Evolutionary conservation across 2,888 invertebrate species (phyloP), one percentile per base, ranked within the genome.

Genomic region (Leptothorax acervorum): DNA sequence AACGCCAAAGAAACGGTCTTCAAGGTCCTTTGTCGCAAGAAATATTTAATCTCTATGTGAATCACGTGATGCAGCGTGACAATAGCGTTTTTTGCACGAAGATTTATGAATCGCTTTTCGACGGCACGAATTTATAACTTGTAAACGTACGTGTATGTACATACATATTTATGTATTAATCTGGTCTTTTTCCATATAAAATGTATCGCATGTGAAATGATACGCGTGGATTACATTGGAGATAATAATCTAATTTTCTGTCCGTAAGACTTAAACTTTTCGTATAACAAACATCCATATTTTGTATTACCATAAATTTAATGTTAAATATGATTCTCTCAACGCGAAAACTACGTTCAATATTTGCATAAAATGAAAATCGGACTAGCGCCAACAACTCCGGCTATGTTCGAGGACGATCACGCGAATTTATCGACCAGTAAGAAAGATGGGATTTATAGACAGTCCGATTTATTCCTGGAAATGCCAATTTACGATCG

Each of bases 1-100:
- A 81, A 73, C 48, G 79, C 68, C 62, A 60, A 84, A 86, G 78
- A 79, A 74, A 48, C 63, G 73, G 71, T 62, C 75, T 83, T 82
- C 82, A 62, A 82, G 81, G 71, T 81, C 83, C 68, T 83, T 73
- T 63, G 70, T 81, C 48, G 73, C 60, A 71, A 60, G 73, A 81
- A 81, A 60, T 71, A 51, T 71, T 81, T 71, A 39, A 71, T 81
- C 57, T 60, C 12, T 31, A 48, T 23, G 35, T 31, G 60, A 60
- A 53, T 71, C 79, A 51, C 48, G 60, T 60, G 71, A 60, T 70
- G 23, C 48, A 12, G 53, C 76, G 55, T 53, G n/a, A 71, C 71
- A 60, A 79, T 60, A 35, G 15, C 18, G 6, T 57, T 68, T 68
- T 74, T 79, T 12, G 31, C 12, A 11, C 2, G 23, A 23, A 71